These are phyloP conservation scores for Speoplatyrhinus poulsoni DNA, from an alignment of 2,113 vertebrate species.

Conservation along the genomic window DNA sequence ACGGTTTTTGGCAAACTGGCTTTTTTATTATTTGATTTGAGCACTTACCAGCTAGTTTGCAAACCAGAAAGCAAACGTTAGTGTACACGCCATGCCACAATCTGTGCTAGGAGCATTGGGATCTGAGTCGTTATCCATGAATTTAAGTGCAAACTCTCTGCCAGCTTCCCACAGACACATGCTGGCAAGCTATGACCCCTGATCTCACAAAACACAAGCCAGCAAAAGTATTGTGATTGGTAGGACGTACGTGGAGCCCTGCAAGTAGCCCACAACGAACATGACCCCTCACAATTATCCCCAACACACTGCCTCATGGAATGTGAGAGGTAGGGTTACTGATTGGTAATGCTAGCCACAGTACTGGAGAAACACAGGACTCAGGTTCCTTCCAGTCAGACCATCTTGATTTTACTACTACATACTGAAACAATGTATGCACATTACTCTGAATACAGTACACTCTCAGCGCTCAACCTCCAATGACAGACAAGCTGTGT, in stretches of 20 bases:
- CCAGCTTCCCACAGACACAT: constrained; percentile 11
- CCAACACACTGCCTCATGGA: not conserved
- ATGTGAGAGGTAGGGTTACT: not conserved
- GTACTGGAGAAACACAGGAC: not conserved
- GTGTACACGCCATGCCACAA: not conserved
- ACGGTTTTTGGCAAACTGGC: not conserved
- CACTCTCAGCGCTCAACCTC: not conserved
- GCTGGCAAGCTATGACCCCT: constrained; percentile 4
- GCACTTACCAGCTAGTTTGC: not conserved
- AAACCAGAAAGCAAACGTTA: too few species aligned
- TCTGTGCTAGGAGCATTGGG: too few species aligned
- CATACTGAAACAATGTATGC: not conserved
- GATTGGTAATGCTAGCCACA: not conserved
- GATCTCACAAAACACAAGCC: constrained; percentile 24
- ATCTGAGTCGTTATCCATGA: too few species aligned
- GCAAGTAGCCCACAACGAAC: not conserved
- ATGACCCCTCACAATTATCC: constrained; percentile 6
- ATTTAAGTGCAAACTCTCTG: too few species aligned
- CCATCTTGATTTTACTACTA: not conserved
- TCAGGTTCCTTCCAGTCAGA: not conserved
- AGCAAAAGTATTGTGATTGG: constrained; percentile 9
- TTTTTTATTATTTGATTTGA: not conserved
- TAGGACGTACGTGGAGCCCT: constrained; percentile 2
- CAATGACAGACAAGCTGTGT: too few species aligned
- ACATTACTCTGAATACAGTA: not conserved